phyloP scores from a whole-genome alignment of 2,888 invertebrate genomes.

The Ptychoptera contaminata region DNA sequence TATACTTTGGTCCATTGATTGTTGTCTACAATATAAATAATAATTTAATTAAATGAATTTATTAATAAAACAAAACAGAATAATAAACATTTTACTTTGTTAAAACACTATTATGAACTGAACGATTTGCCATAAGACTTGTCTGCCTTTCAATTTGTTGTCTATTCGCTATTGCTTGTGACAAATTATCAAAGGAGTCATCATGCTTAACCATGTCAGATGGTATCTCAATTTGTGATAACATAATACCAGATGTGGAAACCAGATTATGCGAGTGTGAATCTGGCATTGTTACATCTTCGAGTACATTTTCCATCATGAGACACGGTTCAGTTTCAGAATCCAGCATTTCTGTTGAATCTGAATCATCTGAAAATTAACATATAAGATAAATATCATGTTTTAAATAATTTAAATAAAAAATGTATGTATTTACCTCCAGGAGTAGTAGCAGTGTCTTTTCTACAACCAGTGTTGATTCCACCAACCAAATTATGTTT shows the following conservation, averaged over 20 bases:
- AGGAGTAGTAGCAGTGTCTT: slow-evolving; percentile 7
- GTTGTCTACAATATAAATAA: slow-evolving; percentile 11
- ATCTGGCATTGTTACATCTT: slow-evolving; percentile 47
- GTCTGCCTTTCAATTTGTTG: slow-evolving; percentile 46
- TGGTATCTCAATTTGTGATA: slow-evolving; percentile 33
- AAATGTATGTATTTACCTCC: slow-evolving; percentile 17
- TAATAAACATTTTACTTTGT: slow-evolving; percentile 19
- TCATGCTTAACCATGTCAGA: slow-evolving; percentile 22
- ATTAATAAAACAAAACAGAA: not conserved
- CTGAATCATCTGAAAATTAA: slow-evolving; percentile 39
- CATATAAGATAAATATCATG: not conserved
- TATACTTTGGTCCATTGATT: slow-evolving; percentile 19
- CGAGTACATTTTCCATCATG: slow-evolving; percentile 62
- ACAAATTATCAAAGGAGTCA: slow-evolving; percentile 61
- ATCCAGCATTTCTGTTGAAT: slow-evolving; percentile 63
- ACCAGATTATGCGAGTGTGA: slow-evolving; percentile 51
- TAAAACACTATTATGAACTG: slow-evolving; percentile 30
- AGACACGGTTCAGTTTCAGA: slow-evolving; percentile 71
- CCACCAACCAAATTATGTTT: not conserved
- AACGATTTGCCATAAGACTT: slow-evolving; percentile 15
- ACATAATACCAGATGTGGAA: slow-evolving; percentile 39
- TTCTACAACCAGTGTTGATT: not conserved
- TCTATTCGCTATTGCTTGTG: slow-evolving; percentile 58
- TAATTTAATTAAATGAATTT: slow-evolving; percentile 3
- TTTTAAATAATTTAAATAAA: not conserved